Base-by-base conservation (phyloP, 1,140 invertebrate genomes). In the Drosophila orosa region DNA sequence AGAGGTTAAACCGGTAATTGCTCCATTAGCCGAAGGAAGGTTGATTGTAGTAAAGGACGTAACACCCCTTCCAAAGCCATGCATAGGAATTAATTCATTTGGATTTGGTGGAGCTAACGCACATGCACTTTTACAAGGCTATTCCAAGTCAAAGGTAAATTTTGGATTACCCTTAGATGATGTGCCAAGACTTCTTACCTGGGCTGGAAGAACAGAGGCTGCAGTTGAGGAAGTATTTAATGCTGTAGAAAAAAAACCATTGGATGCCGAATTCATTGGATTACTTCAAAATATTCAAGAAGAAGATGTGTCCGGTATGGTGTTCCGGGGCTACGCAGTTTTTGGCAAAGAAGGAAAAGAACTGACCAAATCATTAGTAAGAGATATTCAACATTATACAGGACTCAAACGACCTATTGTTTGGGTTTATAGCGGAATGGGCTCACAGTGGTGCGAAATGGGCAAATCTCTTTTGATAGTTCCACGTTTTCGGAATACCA, bases 361-460 rank as follows among this genome's bases (percentile, higher is more conserved):
- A 92, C 94, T 65, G 67, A 74, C 92, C 3, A 92, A 93, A 3
- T 75, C 92, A 0, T 39, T 93, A 9, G 82, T 91, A 1, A 92
- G 92, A 60, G 93, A 94, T 42, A 92, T 94, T 12, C 92, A 94
- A 50, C 94, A 94, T 90, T 95, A 93, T 86, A 92, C 93, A 0
- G 95, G 94, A 1, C 92, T 94, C 7, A 93, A 93, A 60, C 92
- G 72, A 15, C 96, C 97, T 17, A 93, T 98, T 0, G 98, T 97
- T 94, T 97, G 96, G 92, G 95, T 98, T 10, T 99, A 97, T 92
- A 96, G 97, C 68, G 97, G 97, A 52, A 97, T 98, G 96, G 97
- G 97, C 6, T 96, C 95, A 1, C 97, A 98, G 83, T 98, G 97
- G 97, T 90, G 94, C 27, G 95, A 96, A 47, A 98, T 98, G 97